phyloP scores from a whole-genome alignment of 2,888 invertebrate genomes.

The Orthosia gracilis region DNA sequence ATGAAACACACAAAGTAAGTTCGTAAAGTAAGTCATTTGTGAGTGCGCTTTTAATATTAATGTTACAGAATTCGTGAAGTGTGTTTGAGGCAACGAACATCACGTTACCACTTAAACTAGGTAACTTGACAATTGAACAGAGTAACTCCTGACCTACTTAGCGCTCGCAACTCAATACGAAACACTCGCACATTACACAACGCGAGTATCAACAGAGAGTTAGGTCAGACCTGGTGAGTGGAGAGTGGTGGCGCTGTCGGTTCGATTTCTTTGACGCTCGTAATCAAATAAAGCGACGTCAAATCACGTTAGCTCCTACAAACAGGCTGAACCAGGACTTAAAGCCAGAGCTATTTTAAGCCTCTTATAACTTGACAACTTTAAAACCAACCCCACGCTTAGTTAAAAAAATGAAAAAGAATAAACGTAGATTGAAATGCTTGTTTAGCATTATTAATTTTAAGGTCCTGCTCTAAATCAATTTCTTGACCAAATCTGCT shows the following conservation, averaged over 20 bases:
- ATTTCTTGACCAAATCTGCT: background rate
- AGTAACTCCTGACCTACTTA: constrained; percentile 17
- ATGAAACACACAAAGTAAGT: background rate
- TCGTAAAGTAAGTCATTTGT: background rate
- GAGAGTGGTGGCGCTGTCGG: constrained; percentile 11
- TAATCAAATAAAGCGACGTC: constrained; percentile 60
- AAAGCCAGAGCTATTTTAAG: constrained; percentile 17
- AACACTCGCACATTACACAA: constrained; percentile 20
- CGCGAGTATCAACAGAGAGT: constrained; percentile 23
- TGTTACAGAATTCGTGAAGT: background rate
- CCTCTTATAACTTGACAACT: constrained; percentile 4
- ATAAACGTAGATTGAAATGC: background rate
- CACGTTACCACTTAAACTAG: background rate
- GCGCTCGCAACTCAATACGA: constrained; percentile 1
- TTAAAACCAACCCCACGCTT: constrained; percentile 6
- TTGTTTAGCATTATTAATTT: too few relatives aligned
- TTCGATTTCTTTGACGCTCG: constrained; percentile 56
- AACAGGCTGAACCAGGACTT: constrained; percentile 25
- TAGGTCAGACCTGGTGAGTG: constrained; percentile 20
- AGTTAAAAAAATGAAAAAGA: background rate
- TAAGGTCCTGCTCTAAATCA: background rate
- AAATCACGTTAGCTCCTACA: constrained; percentile 35
- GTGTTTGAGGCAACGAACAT: background rate
- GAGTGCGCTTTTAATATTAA: background rate
- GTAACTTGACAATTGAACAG: constrained; percentile 6